Evolutionary conservation across 2,797 vertebrate genomes (phyloP), one percentile per base, ranked within the genome.

Genomic region (Delichon dasypus): DNA sequence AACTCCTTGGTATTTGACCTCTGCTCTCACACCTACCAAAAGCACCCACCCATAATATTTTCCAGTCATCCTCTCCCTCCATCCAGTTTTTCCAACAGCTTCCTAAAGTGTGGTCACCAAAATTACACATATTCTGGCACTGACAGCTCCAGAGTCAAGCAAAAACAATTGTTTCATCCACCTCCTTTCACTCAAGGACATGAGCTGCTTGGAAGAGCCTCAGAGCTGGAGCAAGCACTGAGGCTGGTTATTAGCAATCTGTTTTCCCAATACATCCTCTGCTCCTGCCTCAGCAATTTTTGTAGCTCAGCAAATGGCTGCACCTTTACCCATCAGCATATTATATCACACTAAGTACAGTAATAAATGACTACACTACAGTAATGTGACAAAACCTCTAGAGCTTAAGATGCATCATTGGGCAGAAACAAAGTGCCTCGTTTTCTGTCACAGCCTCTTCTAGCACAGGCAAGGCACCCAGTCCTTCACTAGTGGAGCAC

Each of bases 241-340:
- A 7, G 38, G 34, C 2, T 67, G 42, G 78, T 67, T 81, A 80
- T 85, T 62, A 90, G 38, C 74, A 87, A 84, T 55, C 68, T 80
- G 72, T 80, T 85, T 82, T 65, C 54, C 68, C 61, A 51, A 4
- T 7, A 30, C n/a, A 77, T 65, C 32, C 64, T 58, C 62, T 78
- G 9, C 48, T 83, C 48, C 60, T 82, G 83, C 32, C 80, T 93
- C 92, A 94, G 79, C 81, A 88, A 42, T 68, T 90, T 89, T 7
- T 75, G 79, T 15, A 85, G n/a, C 82, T 94, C 79, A 70, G 72
- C n/a, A 72, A 95, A 85, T 2, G 34, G 66, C 54, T 89, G 82
- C 44, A 85, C 76, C 58, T 89, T 85, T 54, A 58, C 21, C 72
- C 90, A 93, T 75, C 57, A 87, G 38, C 23, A 93, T 50, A 51